A percentile compares a stretch with the other conserved stretches of the same genome.
phyloP scores from a whole-genome alignment of 2,888 invertebrate genomes.

The Euspilapteryx auroguttella region DNA sequence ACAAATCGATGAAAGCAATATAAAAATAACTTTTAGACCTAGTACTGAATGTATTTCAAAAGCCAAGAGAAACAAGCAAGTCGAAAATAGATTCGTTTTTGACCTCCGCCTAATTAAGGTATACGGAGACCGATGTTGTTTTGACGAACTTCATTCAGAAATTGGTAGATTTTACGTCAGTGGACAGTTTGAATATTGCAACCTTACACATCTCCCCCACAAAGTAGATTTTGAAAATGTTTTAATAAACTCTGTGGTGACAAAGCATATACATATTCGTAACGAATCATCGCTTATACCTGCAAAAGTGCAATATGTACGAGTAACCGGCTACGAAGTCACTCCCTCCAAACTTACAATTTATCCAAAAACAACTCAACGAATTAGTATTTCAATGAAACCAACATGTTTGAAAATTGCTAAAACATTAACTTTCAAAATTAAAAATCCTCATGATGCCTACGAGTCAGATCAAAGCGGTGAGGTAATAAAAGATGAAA shows the following conservation, averaged over 20 bases:
- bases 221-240: constrained; percentile 43
- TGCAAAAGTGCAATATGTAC: constrained; percentile 33
- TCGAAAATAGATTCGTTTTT: constrained; percentile 34
- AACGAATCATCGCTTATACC: constrained; percentile 40
- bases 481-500: no score
- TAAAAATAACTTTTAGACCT: constrained; percentile 33
- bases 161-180: constrained; percentile 56
- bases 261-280: constrained; percentile 30
- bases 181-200: constrained; percentile 54
- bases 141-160: constrained; percentile 37
- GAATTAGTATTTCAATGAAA: constrained; percentile 21
- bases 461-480: constrained; percentile 9
- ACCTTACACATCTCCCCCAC: constrained; percentile 44
- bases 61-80: constrained; percentile 19
- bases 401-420: constrained; percentile 25
- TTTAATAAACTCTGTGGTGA: constrained; percentile 22
- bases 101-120: constrained; percentile 37
- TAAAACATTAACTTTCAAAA: constrained; percentile 21
- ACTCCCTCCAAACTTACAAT: constrained; percentile 31
- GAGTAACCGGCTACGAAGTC: constrained; percentile 33
- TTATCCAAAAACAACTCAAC: constrained; percentile 25
- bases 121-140: constrained; percentile 31
- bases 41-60: constrained; percentile 37
- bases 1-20: constrained; percentile 16
- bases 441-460: constrained; percentile 25